Evolutionary conservation across 1,140 invertebrate genomes (phyloP).

Genomic region (Mizuhopecten yessoensis): DNA sequence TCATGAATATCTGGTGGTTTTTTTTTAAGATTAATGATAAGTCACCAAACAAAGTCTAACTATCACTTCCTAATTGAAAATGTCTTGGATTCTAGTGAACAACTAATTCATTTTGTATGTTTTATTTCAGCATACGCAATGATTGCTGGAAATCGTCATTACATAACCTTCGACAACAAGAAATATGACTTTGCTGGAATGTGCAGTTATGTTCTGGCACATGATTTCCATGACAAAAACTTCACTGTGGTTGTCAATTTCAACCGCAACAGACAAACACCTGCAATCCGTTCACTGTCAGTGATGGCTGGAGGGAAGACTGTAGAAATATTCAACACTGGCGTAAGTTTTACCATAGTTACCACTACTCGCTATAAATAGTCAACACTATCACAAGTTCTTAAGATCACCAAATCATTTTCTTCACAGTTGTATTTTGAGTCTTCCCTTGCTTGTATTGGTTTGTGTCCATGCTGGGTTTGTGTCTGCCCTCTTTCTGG

Average conservation of each 20-base stretch:
- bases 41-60: background rate
- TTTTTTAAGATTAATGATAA: background rate
- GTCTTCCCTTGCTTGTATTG: too few species aligned
- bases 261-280: slow-evolving; percentile 75
- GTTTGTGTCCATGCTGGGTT: too few species aligned
- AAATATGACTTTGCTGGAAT: slow-evolving; percentile 90
- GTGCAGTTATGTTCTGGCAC: slow-evolving; percentile 92
- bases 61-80: background rate
- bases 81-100: too few species aligned
- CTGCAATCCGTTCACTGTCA: slow-evolving; percentile 81
- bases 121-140: slow-evolving; percentile 84
- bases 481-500: too few species aligned
- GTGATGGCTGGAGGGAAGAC: slow-evolving; percentile 79
- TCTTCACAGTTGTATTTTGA: too few species aligned
- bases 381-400: too few species aligned
- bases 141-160: slow-evolving; percentile 91
- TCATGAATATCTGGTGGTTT: background rate
- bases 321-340: slow-evolving; percentile 78
- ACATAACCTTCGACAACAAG: slow-evolving; percentile 93
- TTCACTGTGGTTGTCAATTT: slow-evolving; percentile 85
- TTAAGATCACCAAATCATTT: too few species aligned
- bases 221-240: slow-evolving; percentile 88
- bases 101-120: too few species aligned
- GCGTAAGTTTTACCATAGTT: background rate
- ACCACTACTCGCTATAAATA: too few species aligned